Evolutionary conservation across 2,888 invertebrate genomes (phyloP).

Genomic region (Coecobrya sp.): DNA sequence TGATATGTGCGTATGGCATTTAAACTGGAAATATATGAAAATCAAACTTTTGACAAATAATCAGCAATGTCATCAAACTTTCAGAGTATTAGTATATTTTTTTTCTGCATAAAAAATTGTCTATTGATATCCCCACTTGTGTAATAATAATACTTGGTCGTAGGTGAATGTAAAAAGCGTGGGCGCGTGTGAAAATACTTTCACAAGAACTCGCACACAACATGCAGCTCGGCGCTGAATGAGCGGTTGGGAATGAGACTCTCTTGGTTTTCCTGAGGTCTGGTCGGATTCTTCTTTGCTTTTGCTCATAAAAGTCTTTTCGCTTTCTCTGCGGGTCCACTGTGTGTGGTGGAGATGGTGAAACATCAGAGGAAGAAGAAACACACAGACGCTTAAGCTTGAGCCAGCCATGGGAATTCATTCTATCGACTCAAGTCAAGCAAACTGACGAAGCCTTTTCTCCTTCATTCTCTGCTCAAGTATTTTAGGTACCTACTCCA

Average conservation of each 20-base stretch:
- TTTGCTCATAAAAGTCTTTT: background rate
- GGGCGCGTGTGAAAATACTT: slow-evolving; percentile 9
- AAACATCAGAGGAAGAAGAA: background rate
- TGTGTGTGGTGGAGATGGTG: background rate
- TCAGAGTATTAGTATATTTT: background rate
- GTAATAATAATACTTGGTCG: background rate
- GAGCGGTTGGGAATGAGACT: slow-evolving; percentile 19
- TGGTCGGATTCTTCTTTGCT: background rate
- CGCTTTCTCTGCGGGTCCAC: background rate
- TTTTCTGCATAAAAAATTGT: background rate
- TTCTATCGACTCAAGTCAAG: background rate
- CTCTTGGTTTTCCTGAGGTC: slow-evolving; percentile 7
- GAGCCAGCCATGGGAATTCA: background rate
- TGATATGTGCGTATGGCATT: slow-evolving; percentile 16
- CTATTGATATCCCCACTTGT: background rate
- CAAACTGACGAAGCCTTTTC: background rate
- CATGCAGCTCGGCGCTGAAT: background rate
- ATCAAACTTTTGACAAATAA: slow-evolving; percentile 33
- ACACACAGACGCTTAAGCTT: background rate
- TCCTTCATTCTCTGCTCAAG: background rate
- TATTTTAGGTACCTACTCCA: no score
- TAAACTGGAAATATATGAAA: slow-evolving; percentile 19
- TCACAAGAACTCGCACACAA: background rate
- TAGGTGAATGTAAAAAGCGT: background rate
- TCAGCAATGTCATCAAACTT: slow-evolving; percentile 4